Base-by-base conservation (phyloP, 2,888 invertebrate species). In the Thereva nobilitata region DNA sequence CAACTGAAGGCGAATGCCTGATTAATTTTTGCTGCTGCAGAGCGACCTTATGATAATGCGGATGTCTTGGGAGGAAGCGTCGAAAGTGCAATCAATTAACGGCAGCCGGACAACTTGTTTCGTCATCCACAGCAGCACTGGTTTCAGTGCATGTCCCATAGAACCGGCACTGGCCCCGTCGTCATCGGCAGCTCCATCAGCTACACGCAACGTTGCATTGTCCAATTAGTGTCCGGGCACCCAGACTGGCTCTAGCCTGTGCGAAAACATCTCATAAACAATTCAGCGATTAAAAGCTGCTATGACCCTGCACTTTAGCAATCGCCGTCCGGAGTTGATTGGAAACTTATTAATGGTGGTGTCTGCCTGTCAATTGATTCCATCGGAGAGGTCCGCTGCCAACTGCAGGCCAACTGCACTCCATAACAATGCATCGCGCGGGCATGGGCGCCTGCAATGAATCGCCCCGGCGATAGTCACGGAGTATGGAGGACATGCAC, bases 361-460 rank as follows among this genome's bases (percentile, higher is more conserved):
- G 61, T 61, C 61, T 61, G 61, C 40, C 41, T 50, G 50, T 61
- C 61, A 61, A 61, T 61, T 61, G 61, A 61, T 61, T 61, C 61
- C 35, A 61, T 50, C 61, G 61, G 6, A 40, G 61, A 50, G 61
- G 49, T 12, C 61, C 50, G 61, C 50, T 50, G 23, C 23, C 23
- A 23, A 23, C 23, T 23, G 23, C 23, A 23, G 23, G 23, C 23
- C 23, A 23, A 23, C 23, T 23, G 23, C 23, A 23, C 23, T 23
- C 23, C 23, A 23, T 2, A 23, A 23, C 23, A 23, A 23, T 23
- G 23, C 23, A 23, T 23, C 23, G 23, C 23, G 23, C 23, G 23
- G 23, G 23, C 23, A 23, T 23, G 23, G 23, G 23, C 23, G 23
- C 23, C 23, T 23, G 23, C 23, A 23, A 23, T 23, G 23, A 23